Base-by-base conservation (phyloP, 2,888 invertebrate species). In the Melinaea menophilus region DNA sequence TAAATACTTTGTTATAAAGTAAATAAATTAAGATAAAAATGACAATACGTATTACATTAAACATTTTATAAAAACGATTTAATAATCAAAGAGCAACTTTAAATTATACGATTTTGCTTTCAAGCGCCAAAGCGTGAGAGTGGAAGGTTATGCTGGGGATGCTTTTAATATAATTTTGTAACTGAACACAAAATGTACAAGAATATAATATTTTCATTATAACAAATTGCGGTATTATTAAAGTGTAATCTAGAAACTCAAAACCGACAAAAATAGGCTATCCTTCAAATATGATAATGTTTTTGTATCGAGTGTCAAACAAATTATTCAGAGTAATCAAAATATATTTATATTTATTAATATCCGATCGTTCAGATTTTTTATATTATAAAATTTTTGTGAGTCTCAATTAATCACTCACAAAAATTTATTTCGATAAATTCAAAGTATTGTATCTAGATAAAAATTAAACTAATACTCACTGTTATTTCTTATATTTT, bases 111-210 rank as follows among this genome's bases (percentile, higher is more conserved):
- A 54, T 35, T 58, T 57, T 34, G 55, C 61, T 62, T 56, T 59
- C 59, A 57, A 59, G 62, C 65, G 65, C 59, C 62, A 62, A 65
- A 65, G 65, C 59, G 65, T 62, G 37, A 62, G 55, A 13, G 34
- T 55, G 56, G 47, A 59, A 62, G 57, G 65, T 62, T 65, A 62
- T 59, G 56, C 56, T 56, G 59, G 45, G 46, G 59, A 65, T 59
- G 65, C 65, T 65, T 62, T 65, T 65, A 65, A 62, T 62, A 62
- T 62, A 65, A 65, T 65, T 65, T 31, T 57, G 12, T 48, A 56
- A 56, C 47, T 31, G 7, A 51, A 31, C 9, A 22, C 51, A 51
- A 31, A 51, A 51, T 51, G n/a, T 51, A 51, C 51, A 51, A 48
- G n/a, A 48, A 31, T 11, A 51, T 5, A n/a, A 31, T 51, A 31